Evolutionary conservation across 1,140 invertebrate species (phyloP).

Genomic region (Drosophila ironensis): DNA sequence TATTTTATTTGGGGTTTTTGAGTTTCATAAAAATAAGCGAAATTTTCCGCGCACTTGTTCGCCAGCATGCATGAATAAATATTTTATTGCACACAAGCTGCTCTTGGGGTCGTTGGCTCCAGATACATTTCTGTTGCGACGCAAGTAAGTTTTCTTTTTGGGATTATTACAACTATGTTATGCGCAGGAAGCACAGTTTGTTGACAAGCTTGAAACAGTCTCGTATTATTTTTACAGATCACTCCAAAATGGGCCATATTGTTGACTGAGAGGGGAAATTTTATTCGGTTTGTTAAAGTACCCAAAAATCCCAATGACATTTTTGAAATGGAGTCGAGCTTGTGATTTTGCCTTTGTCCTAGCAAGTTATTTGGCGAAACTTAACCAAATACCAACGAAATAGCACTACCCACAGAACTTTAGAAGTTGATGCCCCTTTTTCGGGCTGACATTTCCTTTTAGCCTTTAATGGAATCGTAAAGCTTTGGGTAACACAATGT

Average conservation of each 20-base stretch:
- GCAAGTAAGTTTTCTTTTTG: slow-evolving; percentile 36
- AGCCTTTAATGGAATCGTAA: slow-evolving; percentile 61
- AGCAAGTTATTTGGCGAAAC: neutral
- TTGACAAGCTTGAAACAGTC: slow-evolving; percentile 13
- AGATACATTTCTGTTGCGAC: neutral
- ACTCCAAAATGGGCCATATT: neutral
- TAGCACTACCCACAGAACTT: neutral
- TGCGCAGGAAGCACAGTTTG: slow-evolving; percentile 8
- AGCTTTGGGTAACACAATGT: slow-evolving; percentile 55
- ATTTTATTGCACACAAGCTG: slow-evolving; percentile 58
- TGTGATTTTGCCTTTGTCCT: neutral
- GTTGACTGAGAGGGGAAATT: neutral
- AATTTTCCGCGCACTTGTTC: slow-evolving; percentile 24
- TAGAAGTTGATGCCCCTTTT: slow-evolving; percentile 25
- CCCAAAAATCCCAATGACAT: slow-evolving; percentile 7
- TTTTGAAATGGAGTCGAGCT: neutral
- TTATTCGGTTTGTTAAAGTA: neutral
- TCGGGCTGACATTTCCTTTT: slow-evolving; percentile 17
- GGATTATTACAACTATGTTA: slow-evolving; percentile 18
- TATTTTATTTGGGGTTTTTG: slow-evolving; percentile 42
- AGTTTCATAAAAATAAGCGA: slow-evolving; percentile 28
- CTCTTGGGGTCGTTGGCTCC: slow-evolving; percentile 23
- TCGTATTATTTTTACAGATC: neutral
- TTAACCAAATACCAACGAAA: slow-evolving; percentile 5
- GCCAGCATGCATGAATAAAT: slow-evolving; percentile 60